A percentile compares a stretch with the other conserved stretches of the same genome.
These are phyloP conservation scores for Adelosebastes latens DNA, from an alignment of 2,797 vertebrate species.

Conservation along the genomic window DNA sequence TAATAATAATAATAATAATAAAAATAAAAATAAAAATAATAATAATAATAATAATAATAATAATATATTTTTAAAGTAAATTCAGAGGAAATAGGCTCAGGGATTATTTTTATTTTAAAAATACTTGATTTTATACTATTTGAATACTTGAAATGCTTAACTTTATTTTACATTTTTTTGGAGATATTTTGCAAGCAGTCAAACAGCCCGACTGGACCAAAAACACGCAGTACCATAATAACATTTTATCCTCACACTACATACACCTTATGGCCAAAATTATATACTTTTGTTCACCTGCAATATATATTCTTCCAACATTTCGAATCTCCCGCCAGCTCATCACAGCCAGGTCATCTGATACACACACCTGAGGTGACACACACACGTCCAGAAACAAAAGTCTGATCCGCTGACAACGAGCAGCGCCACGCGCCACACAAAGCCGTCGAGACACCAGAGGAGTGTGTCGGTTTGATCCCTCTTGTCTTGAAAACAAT, in stretches of 20 bases:
- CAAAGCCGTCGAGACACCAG: constrained; percentile 20
- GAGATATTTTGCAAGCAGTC: too few species aligned
- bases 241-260: too few species aligned
- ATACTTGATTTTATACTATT: too few species aligned
- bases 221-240: too few species aligned
- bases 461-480: constrained; percentile 53
- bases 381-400: constrained; percentile 27
- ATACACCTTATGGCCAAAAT: too few species aligned
- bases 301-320: not conserved
- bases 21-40: too few species aligned
- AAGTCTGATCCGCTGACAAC: not conserved
- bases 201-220: too few species aligned
- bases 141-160: too few species aligned
- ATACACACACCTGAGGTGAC: constrained; percentile 35
- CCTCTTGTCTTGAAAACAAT: constrained; percentile 38
- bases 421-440: constrained; percentile 25
- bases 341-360: constrained; percentile 4
- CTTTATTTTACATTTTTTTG: not conserved
- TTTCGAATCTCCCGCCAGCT: constrained; percentile 52
- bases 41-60: too few species aligned
- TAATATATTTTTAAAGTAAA: too few species aligned
- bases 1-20: too few species aligned
- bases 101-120: too few species aligned
- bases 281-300: not conserved
- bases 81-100: not conserved